These are phyloP conservation scores for Drosophila miranda DNA, from an alignment of 1,140 invertebrate species.

Conservation along the genomic window DNA sequence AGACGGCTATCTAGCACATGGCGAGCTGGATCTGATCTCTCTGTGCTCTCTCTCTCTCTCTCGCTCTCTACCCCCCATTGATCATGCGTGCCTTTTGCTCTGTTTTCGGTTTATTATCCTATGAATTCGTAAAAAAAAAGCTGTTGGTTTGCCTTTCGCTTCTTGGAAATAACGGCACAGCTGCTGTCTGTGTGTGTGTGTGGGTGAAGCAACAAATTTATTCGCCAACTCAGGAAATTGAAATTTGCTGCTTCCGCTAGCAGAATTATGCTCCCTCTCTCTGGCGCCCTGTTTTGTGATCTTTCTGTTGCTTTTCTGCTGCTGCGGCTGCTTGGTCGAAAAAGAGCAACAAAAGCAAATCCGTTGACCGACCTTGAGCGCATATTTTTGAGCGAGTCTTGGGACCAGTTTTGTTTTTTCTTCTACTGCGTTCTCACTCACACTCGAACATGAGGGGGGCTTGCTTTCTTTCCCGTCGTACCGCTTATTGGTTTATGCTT, in stretches of 20 bases:
- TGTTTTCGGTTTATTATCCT: conserved; percentile 51
- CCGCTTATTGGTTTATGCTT: conserved; percentile 73
- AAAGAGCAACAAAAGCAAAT: conserved; percentile 60
- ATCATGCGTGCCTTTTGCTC: conserved; percentile 76
- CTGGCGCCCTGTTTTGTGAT: conserved; percentile 50
- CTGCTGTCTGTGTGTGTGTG: not conserved
- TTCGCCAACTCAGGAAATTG: conserved; percentile 79
- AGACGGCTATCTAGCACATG: conserved; percentile 63
- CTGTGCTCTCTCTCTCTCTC: conserved; percentile 12
- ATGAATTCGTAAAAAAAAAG: conserved; percentile 59
- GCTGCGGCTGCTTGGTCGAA: conserved; percentile 38
- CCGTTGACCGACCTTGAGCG: conserved; percentile 80
- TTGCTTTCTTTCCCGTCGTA: conserved; percentile 43
- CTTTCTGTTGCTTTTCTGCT: conserved; percentile 27
- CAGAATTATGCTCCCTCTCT: conserved; percentile 34
- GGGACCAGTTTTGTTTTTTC: conserved; percentile 63
- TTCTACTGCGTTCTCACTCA: conserved; percentile 48
- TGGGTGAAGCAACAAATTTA: conserved; percentile 47
- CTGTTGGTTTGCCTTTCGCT: conserved; percentile 42
- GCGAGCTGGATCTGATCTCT: conserved; percentile 51
- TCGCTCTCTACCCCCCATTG: conserved; percentile 27
- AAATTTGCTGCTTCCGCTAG: conserved; percentile 68
- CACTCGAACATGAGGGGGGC: conserved; percentile 11
- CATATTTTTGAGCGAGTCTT: conserved; percentile 59
- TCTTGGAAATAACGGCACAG: conserved; percentile 42